Conservation (phyloP, 1,140 invertebrate genomes). For the Heterodera schachtii region DNA sequence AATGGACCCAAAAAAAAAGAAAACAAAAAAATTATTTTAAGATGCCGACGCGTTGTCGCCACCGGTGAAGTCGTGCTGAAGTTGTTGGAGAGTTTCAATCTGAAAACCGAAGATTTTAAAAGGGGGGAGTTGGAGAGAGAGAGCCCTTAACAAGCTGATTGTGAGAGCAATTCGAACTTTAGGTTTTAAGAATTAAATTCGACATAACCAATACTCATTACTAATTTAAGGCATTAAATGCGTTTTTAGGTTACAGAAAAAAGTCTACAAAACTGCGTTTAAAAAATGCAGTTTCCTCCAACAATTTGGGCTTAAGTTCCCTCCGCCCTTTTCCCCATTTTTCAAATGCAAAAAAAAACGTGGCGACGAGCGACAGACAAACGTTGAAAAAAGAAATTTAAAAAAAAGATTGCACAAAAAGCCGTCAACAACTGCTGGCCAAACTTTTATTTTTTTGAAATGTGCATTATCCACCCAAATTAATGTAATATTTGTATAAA, state of each 20-base stretch:
- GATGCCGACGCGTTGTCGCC: conserved; percentile 9
- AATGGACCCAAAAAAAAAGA: too few species aligned
- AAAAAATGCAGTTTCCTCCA: too few species aligned
- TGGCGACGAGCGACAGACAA: background rate
- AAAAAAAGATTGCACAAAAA: background rate
- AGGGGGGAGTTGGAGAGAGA: too few species aligned
- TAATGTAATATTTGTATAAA: too few species aligned
- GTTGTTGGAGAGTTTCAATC: conserved; percentile 42
- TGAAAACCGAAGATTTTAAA: background rate
- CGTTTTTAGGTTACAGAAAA: too few species aligned
- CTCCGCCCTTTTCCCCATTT: background rate
- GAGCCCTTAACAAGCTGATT: too few species aligned
- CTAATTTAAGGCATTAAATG: too few species aligned
- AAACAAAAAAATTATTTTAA: too few species aligned
- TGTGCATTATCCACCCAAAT: background rate
- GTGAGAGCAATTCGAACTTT: too few species aligned
- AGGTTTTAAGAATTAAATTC: too few species aligned
- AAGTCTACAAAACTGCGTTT: too few species aligned
- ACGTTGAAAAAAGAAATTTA: background rate
- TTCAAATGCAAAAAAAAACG: background rate
- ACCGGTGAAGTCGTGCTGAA: conserved; percentile 46
- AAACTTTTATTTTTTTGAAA: background rate
- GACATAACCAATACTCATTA: too few species aligned
- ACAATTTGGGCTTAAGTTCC: background rate
- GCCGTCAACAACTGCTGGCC: background rate